These are phyloP conservation scores for Ranitomeya imitator DNA, from an alignment of 2,113 vertebrate genomes.

Conservation along the genomic window DNA sequence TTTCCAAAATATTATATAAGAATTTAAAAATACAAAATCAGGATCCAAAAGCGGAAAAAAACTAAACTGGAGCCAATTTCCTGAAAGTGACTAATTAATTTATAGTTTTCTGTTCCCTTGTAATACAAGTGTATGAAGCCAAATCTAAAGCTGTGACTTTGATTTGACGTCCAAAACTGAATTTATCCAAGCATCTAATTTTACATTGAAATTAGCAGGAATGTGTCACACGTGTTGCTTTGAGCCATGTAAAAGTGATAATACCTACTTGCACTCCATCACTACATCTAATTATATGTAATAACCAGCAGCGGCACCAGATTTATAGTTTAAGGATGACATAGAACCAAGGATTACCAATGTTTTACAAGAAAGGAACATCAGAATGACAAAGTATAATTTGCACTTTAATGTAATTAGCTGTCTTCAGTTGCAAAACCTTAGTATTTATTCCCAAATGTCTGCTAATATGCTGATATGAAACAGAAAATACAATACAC, in stretches of 20 bases:
- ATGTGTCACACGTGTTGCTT: constrained; percentile 12
- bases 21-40: background rate
- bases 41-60: background rate
- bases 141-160: constrained; percentile 47
- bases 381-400: background rate
- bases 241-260: constrained; percentile 28
- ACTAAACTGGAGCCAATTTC: background rate
- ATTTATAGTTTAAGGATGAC: constrained; percentile 7
- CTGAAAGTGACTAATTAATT: constrained; percentile 51
- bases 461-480: background rate
- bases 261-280: constrained; percentile 28
- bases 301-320: background rate
- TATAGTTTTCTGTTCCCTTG: constrained; percentile 9
- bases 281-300: constrained; percentile 30
- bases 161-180: constrained; percentile 29
- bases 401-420: constrained; percentile 1
- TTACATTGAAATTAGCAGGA: constrained; percentile 9
- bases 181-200: constrained; percentile 41
- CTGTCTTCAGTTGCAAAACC: background rate
- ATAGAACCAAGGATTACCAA: constrained; percentile 4
- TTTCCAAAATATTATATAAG: too few species aligned
- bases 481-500: background rate
- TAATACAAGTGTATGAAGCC: constrained; percentile 38
- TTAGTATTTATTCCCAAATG: background rate
- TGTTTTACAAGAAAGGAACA: background rate